Evolutionary conservation across 2,888 invertebrate genomes (phyloP), one percentile per base, ranked within the genome.

Genomic region (Lysandra coridon): DNA sequence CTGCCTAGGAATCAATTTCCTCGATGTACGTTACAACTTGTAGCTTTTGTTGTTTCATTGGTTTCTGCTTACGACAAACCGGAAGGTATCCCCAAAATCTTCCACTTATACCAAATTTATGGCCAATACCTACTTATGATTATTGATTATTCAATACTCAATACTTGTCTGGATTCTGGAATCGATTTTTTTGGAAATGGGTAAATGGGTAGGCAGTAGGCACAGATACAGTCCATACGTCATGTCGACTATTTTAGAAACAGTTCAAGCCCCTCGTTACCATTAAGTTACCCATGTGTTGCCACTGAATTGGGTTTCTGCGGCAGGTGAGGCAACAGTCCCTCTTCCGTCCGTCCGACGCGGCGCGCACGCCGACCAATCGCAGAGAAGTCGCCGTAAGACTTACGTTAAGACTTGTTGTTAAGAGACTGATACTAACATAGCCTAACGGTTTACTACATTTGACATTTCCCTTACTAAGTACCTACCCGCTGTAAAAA

Each of bases 251-350:
- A 10, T 57, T 57, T 57, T 57, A 17, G 2, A 60, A 17, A 60
- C n/a, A n/a, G n/a, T 60, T 6, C 57, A 17, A 17, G 17, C 17
- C 57, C 14, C 53, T 5, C n/a, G 6, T n/a, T 44, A 40, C 5
- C 40, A 12, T 53, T 60, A 6, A 1, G 60, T 60, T n/a, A 40
- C 10, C 1, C 10, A 30, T 12, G 69, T 69, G 69, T 69, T 33
- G 69, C 69, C 30, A 69, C 69, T 69, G 69, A 69, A 14, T 23
- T 60, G 60, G 30, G 75, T 75, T 75, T 76, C 69, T 76, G 75
- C 49, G 76, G 57, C 76, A 76, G 76, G 76, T 76, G 53, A 76
- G 76, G 33, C 76, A 76, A 30, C 76, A 76, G 57, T 57, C 76
- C 7, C 30, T 76, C 30, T 76, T 76, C 33, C 53, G 33, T 10